phyloP scores from a whole-genome alignment of 1,140 invertebrate species.

The Meloidogyne floridensis region DNA sequence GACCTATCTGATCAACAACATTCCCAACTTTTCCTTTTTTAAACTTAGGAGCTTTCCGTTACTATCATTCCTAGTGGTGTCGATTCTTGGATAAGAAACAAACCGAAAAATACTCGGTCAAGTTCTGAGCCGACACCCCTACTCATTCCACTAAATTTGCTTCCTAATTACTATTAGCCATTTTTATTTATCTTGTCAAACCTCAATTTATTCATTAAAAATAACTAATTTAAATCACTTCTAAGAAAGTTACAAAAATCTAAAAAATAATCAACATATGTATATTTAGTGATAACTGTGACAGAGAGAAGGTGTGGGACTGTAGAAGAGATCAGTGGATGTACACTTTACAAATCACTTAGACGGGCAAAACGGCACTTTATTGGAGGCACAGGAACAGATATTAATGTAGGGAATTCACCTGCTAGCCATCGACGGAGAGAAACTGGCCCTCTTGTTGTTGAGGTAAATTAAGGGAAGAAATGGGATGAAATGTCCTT shows the following conservation, averaged over 20 bases:
- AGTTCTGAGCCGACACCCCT: no score
- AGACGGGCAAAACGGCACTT: slow-evolving; percentile 45
- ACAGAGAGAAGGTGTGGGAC: slow-evolving; percentile 55
- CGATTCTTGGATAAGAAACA: no score
- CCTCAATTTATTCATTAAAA: no score
- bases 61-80: no score
- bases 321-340: slow-evolving; percentile 54
- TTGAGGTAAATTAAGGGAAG: slow-evolving; percentile 36
- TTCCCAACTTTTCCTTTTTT: no score
- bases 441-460: slow-evolving; percentile 48
- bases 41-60: no score
- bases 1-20: no score
- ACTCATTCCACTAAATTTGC: no score
- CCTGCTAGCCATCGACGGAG: slow-evolving; percentile 35
- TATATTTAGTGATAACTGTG: slow-evolving; percentile 48
- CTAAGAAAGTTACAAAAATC: not conserved
- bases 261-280: not conserved
- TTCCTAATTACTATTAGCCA: no score
- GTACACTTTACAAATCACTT: slow-evolving; percentile 55
- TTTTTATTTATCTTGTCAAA: no score
- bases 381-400: slow-evolving; percentile 38
- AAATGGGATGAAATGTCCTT: not conserved
- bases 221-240: no score
- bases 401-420: slow-evolving; percentile 19
- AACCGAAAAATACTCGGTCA: no score